A percentile compares a stretch with the other conserved stretches of the same genome.
phyloP scores from a whole-genome alignment of 2,888 invertebrate genomes.

The Lithophane semibrunnea region DNA sequence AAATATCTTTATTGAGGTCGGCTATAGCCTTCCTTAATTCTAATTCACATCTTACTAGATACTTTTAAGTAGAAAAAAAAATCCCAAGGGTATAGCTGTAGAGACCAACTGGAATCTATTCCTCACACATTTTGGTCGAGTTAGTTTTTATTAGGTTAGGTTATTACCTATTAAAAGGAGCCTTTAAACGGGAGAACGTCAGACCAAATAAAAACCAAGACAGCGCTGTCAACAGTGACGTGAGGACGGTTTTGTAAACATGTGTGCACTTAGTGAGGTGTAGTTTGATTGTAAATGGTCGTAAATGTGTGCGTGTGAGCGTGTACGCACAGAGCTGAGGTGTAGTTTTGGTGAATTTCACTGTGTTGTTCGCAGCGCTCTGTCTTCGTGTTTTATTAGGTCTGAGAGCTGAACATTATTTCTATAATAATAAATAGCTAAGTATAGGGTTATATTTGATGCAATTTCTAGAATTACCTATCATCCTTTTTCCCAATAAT shows the following conservation, averaged over 20 bases:
- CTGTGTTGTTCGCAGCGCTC: too few species aligned
- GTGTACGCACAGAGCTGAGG: too few species aligned
- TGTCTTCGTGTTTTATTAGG: too few species aligned
- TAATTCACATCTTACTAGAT: background rate
- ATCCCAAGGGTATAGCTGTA: background rate
- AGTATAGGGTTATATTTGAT: background rate
- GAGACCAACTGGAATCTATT: background rate
- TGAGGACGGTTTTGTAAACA: too few species aligned
- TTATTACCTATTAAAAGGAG: background rate
- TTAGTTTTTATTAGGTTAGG: background rate
- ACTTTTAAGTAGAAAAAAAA: background rate
- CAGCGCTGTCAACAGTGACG: too few species aligned
- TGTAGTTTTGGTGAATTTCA: too few species aligned
- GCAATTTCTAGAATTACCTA: background rate
- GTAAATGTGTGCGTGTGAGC: too few species aligned
- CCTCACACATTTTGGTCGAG: background rate
- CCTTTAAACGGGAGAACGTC: too few species aligned
- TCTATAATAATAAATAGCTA: background rate
- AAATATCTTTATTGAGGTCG: background rate
- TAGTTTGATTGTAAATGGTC: too few species aligned
- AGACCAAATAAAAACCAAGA: too few species aligned
- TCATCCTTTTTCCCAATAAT: background rate
- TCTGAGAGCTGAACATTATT: too few species aligned
- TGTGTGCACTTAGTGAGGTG: too few species aligned
- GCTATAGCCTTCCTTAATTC: background rate